Conservation (phyloP, 2,797 vertebrate species). For the Sebastes oblongus region DNA sequence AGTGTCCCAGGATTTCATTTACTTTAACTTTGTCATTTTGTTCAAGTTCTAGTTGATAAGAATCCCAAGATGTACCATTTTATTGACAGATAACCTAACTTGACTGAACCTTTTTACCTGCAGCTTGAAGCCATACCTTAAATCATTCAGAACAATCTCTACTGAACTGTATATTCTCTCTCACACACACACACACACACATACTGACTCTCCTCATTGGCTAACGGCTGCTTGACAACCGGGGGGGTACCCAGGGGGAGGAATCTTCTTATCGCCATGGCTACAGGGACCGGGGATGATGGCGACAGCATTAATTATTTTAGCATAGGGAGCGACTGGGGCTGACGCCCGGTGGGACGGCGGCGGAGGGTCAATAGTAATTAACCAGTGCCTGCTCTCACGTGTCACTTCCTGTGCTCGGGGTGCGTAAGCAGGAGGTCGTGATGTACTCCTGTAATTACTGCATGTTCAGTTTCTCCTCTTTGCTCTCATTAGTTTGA, state of each 20-base stretch:
- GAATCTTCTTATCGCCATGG: slow-evolving; percentile 78
- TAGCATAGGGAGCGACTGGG: slow-evolving; percentile 58
- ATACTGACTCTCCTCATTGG: slow-evolving; percentile 46
- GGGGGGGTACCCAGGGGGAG: slow-evolving; percentile 43
- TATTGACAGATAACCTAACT: not conserved
- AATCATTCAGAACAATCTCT: slow-evolving; percentile 33
- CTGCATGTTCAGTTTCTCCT: slow-evolving; percentile 42
- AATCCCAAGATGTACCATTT: not conserved
- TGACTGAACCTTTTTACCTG: slow-evolving; percentile 11
- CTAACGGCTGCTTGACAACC: slow-evolving; percentile 58
- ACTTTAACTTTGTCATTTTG: not conserved
- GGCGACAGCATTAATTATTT: slow-evolving; percentile 80
- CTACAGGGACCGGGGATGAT: slow-evolving; percentile 75
- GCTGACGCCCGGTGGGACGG: slow-evolving; percentile 73
- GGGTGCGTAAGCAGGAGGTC: slow-evolving; percentile 57
- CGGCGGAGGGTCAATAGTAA: slow-evolving; percentile 76
- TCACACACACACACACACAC: not conserved
- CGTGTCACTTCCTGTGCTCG: slow-evolving; percentile 77
- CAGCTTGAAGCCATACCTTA: slow-evolving; percentile 16
- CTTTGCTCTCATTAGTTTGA: slow-evolving; percentile 57
- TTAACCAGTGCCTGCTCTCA: slow-evolving; percentile 80
- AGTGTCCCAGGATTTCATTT: not conserved
- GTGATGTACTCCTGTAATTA: slow-evolving; percentile 63
- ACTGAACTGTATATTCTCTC: too few relatives aligned
- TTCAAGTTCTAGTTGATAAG: not conserved